Base-by-base conservation (phyloP, 2,113 vertebrate genomes). In the Acrocephalus arundinaceus region DNA sequence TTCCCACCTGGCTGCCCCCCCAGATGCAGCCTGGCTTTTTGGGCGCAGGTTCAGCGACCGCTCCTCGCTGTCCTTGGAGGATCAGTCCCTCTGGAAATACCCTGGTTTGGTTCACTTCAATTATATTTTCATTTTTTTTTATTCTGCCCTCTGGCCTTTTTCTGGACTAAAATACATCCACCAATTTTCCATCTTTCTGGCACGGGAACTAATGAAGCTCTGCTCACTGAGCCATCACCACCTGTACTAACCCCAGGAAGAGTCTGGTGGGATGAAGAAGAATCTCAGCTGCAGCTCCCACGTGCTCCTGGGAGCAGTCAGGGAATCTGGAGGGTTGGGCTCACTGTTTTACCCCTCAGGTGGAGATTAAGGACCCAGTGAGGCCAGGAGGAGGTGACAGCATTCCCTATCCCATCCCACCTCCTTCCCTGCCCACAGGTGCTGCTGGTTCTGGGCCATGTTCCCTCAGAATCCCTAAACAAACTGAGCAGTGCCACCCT, bases 1-100 rank as follows among this genome's bases (percentile, higher is more conserved):
- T 88, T 55, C 30, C 12, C 95, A 11, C 12, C 95, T 77, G 96
- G 91, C 78, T 93, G 97, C 96, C 41, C 94, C 87, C 97, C 90
- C 98, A 99, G 99, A 99, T 58, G 98, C 98, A 89, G 97, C 97
- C 97, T 98, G 98, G 98, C 97, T 98, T 95, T 98, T 98, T 90
- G 98, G 98, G 96, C 98, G 98, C 93, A 98, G 98, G 98, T 98
- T 98, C 98, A 99, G 98, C 97, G 98, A 99, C 94, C 98, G 98
- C 96, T 97, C 98, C 96, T 98, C 98, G 82, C 86, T 98, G 96
- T 96, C 98, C 98, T 98, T 97, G 92, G 98, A 99, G 97, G 98
- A 98, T 89, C 99, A 98, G 85, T 98, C 98, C 94, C 93, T 98
- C 98, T 98, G 99, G 98, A 99, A 98, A 98, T 97, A 98, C 96